Percentiles rank a stretch among this genome's conserved stretches.
phyloP scores from a whole-genome alignment of 2,113 vertebrate species.

The Psittacus erithacus region DNA sequence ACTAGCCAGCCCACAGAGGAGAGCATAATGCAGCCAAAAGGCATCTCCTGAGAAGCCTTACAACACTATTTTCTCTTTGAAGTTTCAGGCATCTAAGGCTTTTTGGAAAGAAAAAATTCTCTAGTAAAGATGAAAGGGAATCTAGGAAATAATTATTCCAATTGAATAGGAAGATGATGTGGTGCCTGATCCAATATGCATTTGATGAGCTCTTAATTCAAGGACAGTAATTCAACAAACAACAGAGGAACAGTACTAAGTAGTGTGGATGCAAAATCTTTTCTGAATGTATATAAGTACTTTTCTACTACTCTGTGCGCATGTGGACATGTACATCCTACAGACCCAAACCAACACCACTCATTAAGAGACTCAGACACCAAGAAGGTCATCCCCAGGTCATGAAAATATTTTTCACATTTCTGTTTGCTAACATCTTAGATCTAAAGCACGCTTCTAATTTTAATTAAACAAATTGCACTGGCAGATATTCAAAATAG shows the following conservation, averaged over 20 bases:
- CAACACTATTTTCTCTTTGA: not conserved
- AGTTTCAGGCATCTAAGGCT: not conserved
- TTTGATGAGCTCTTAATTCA: not conserved
- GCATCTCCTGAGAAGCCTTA: not conserved
- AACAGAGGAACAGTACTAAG: not conserved
- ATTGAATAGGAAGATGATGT: not conserved
- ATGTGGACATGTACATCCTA: not conserved
- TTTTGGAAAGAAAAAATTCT: not conserved
- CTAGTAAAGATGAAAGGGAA: not conserved
- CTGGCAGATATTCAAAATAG: conserved; percentile 29
- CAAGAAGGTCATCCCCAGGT: not conserved
- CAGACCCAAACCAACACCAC: fast-evolving
- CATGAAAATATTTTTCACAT: not conserved
- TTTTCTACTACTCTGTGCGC: not conserved
- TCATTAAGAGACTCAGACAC: not conserved
- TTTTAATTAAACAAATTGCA: not conserved
- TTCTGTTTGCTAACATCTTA: not conserved
- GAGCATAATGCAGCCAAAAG: not conserved
- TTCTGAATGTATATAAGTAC: not conserved
- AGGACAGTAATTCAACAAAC: not conserved
- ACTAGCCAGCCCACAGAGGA: not conserved
- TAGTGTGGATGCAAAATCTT: not conserved
- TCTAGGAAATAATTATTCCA: not conserved
- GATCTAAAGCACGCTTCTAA: not conserved
- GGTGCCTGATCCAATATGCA: not conserved